A percentile compares a stretch with the other conserved stretches of the same genome.
These are phyloP conservation scores for Caenorhabditis plicata DNA, from an alignment of 2,888 invertebrate species.

Conservation along the genomic window DNA sequence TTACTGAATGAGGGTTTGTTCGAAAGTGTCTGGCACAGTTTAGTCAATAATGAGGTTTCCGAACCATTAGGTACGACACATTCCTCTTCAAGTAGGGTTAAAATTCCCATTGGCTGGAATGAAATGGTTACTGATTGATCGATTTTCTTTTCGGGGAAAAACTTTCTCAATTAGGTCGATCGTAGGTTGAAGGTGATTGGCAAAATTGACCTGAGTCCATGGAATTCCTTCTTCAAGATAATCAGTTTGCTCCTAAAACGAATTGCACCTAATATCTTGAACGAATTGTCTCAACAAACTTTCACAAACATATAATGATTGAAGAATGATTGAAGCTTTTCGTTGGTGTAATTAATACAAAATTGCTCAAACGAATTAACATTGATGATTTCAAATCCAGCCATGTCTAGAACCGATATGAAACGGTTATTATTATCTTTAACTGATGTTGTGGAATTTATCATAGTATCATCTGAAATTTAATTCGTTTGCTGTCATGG, in stretches of 20 bases:
- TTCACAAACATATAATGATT: constrained; percentile 64
- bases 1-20: constrained; percentile 44
- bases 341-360: constrained; percentile 65
- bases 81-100: constrained; percentile 64
- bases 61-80: constrained; percentile 64
- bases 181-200: constrained; percentile 59
- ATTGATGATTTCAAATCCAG: constrained; percentile 63
- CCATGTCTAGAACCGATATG: constrained; percentile 64
- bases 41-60: constrained; percentile 56
- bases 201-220: constrained; percentile 88
- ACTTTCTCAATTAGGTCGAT: constrained; percentile 63
- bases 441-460: constrained; percentile 15
- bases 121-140: constrained; percentile 2
- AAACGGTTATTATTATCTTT: constrained; percentile 40
- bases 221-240: constrained; percentile 59
- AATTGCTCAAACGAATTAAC: constrained; percentile 65
- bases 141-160: too few species aligned
- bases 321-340: constrained; percentile 64
- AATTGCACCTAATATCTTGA: not conserved
- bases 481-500: too few species aligned
- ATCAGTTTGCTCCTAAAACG: constrained; percentile 50
- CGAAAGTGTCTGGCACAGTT: constrained; percentile 45
- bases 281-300: not conserved
- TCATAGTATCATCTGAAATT: not conserved
- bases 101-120: constrained; percentile 59